phyloP scores from a whole-genome alignment of 1,140 invertebrate species.

The Dendroctonus valens region DNA sequence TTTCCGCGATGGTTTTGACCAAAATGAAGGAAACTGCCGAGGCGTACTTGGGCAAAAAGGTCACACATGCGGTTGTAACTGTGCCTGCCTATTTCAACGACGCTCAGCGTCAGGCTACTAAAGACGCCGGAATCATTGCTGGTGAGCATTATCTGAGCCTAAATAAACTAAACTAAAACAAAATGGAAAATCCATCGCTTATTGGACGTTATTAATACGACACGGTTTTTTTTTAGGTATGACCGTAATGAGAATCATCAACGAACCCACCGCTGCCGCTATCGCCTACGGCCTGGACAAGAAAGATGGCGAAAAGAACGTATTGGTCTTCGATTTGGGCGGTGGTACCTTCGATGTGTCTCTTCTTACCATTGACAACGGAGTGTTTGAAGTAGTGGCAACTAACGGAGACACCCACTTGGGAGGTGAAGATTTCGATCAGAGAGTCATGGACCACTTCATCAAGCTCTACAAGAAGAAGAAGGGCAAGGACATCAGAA shows the following conservation, averaged over 20 bases:
- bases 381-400: conserved; percentile 85
- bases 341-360: conserved; percentile 99
- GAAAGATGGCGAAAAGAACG: conserved; percentile 98
- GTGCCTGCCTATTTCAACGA: conserved; percentile 99
- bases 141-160: conserved; percentile 54
- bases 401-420: conserved; percentile 99
- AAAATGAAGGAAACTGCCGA: conserved; percentile 99
- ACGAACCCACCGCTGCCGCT: conserved; percentile 99
- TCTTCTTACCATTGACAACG: conserved; percentile 97
- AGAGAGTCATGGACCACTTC: conserved; percentile 98
- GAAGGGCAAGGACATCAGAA: conserved; percentile 96
- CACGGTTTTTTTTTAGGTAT: conserved; percentile 51
- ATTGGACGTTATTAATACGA: neutral
- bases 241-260: conserved; percentile 98
- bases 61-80: conserved; percentile 98
- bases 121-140: conserved; percentile 85
- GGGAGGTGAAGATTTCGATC: conserved; percentile 98
- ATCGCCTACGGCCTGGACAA: conserved; percentile 99
- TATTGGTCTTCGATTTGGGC: conserved; percentile 98
- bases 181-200: too few relatives aligned
- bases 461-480: conserved; percentile 99
- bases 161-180: neutral
- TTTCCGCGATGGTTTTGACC: conserved; percentile 94
- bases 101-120: conserved; percentile 96
- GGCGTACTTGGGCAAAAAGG: conserved; percentile 93